phyloP scores from a whole-genome alignment of 2,113 vertebrate species.

The Acanthochromis polyacanthus region DNA sequence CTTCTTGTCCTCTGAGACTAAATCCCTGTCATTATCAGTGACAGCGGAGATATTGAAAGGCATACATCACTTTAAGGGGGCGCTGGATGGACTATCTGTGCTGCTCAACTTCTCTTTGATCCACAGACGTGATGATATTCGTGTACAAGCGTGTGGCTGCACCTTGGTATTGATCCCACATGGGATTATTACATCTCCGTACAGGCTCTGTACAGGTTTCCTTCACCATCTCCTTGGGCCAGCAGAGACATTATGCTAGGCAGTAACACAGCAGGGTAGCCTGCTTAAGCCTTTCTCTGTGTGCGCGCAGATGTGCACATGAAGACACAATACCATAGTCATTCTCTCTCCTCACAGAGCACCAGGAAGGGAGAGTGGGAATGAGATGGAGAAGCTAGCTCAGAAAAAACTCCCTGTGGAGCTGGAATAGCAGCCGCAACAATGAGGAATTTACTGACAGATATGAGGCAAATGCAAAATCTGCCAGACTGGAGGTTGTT shows the following conservation, averaged over 20 bases:
- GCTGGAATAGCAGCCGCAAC: constrained; percentile 61
- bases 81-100: constrained; percentile 35
- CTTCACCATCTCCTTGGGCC: constrained; percentile 74
- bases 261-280: constrained; percentile 68
- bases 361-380: constrained; percentile 60
- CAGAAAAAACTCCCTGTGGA: constrained; percentile 76
- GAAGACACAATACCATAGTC: constrained; percentile 65
- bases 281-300: constrained; percentile 71
- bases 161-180: constrained; percentile 77
- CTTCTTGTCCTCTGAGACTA: constrained; percentile 62
- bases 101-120: constrained; percentile 73
- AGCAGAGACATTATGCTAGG: constrained; percentile 74
- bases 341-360: constrained; percentile 56
- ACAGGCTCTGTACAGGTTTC: constrained; percentile 40
- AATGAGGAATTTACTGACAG: constrained; percentile 79
- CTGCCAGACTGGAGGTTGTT: constrained; percentile 80
- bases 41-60: constrained; percentile 54
- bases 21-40: constrained; percentile 62
- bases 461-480: constrained; percentile 82
- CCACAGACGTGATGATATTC: constrained; percentile 73
- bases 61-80: constrained; percentile 63
- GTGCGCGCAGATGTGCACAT: constrained; percentile 30
- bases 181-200: constrained; percentile 70
- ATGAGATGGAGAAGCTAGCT: constrained; percentile 67
- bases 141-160: constrained; percentile 60